Evolutionary conservation across 2,888 invertebrate genomes (phyloP), one percentile per base, ranked within the genome.

Genomic region (Ceraclea dissimilis): DNA sequence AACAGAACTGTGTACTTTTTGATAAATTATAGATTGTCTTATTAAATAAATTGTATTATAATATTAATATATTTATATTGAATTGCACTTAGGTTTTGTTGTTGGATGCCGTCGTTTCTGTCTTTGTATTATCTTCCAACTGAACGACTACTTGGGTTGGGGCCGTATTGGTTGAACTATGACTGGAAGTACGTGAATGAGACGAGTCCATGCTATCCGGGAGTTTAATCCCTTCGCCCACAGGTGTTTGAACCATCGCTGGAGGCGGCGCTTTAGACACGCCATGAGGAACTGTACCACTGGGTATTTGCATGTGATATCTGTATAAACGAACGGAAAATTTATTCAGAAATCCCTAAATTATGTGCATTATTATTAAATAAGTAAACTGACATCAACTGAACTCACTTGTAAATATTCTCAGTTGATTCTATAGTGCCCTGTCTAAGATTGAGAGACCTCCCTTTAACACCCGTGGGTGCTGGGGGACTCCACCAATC

Each of bases 401-500:
- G n/a, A n/a, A n/a, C 65, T 66, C 61, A 74, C 73, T 72, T 73
- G 76, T 89, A 85, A 65, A 86, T 85, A 66, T 86, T 86, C 66
- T 86, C 85, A 0, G 91, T 92, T 63, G 88, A 88, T 66, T 87
- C 87, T 11, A 91, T 86, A 49, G 90, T 87, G 48, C 91, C 91
- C 77, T 79, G 76, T 31, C 79, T 77, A 68, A 93, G 75, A 72
- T 92, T 89, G 61, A 93, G 80, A 71, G 85, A 91, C 67, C 92
- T 79, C 49, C 91, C 96, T 70, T 82, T 86, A 63, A 86, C 88
- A 64, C 85, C 89, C 6, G 84, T 77, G 20, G 82, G 76, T 2
- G 88, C 82, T 71, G 72, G 8, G 8, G 96, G 97, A 50, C 93
- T 90, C 90, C 93, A 95, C 97, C 97, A 98, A 75, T 94, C 93